Percentiles rank a stretch among this genome's conserved stretches.
Evolutionary conservation across 2,797 vertebrate species (phyloP).

Genomic region (Tangara arthus): DNA sequence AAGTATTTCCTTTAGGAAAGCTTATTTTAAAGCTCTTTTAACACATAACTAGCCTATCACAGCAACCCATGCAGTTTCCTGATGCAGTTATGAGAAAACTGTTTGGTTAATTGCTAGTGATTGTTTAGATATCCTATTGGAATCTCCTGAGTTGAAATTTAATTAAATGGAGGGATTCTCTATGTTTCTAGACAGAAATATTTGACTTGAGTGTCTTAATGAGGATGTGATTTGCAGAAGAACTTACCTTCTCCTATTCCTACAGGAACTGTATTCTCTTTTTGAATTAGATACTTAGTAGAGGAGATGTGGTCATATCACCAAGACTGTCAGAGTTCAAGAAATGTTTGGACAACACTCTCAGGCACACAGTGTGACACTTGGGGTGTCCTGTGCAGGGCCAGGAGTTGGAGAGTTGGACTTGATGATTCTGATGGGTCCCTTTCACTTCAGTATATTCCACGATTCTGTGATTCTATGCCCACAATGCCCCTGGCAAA

Average conservation of each 20-base stretch:
- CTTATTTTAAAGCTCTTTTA: conserved; percentile 18
- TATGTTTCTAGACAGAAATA: neutral
- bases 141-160: conserved; percentile 15
- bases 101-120: conserved; percentile 3
- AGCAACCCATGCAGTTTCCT: neutral
- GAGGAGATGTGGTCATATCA: neutral
- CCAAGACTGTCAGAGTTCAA: rapidly evolving
- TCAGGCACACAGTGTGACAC: neutral
- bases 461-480: neutral
- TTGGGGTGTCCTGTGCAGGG: neutral
- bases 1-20: neutral
- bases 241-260: neutral
- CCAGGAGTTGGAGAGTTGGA: neutral
- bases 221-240: conserved; percentile 29
- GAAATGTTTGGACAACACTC: neutral
- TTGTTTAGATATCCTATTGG: conserved; percentile 29
- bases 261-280: neutral
- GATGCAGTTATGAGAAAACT: conserved; percentile 5
- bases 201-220: neutral
- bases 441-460: neutral
- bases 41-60: neutral
- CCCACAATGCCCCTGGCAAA: neutral
- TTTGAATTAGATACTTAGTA: neutral
- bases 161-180: neutral
- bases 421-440: neutral